phyloP scores from a whole-genome alignment of 2,797 vertebrate genomes.

The Sebastes miniatus region DNA sequence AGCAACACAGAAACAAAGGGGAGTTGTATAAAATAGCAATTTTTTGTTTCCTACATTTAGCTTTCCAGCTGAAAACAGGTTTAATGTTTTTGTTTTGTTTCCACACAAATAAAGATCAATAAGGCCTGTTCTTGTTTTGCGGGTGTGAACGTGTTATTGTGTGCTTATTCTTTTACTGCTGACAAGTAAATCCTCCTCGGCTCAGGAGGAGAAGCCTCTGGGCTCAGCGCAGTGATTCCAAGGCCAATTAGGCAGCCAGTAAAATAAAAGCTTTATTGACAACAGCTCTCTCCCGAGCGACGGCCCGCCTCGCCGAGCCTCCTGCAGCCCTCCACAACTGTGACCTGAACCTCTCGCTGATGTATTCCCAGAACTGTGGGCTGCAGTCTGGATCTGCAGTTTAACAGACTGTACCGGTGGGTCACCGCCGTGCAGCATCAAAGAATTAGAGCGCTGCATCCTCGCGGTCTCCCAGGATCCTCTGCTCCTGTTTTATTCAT shows the following conservation, averaged over 20 bases:
- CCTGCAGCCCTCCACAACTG: neutral
- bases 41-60: neutral
- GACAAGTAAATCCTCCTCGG: constrained; percentile 9
- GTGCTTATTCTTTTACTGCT: constrained; percentile 9
- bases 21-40: neutral
- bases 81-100: neutral
- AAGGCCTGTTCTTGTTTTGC: neutral
- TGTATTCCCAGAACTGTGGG: neutral
- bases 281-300: neutral
- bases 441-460: neutral
- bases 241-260: constrained; percentile 49
- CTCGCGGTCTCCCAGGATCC: constrained; percentile 12
- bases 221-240: constrained; percentile 26
- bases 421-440: constrained; percentile 3
- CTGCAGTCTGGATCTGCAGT: neutral
- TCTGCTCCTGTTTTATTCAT: constrained; percentile 57
- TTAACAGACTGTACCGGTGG: neutral
- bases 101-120: neutral
- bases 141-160: neutral
- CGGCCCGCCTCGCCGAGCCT: constrained; percentile 1
- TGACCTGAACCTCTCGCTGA: neutral
- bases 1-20: neutral
- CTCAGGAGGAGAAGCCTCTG: constrained; percentile 6
- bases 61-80: neutral
- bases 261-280: constrained; percentile 58